These are phyloP conservation scores for Centropyge bicolor DNA, from an alignment of 2,797 vertebrate genomes.

Conservation along the genomic window DNA sequence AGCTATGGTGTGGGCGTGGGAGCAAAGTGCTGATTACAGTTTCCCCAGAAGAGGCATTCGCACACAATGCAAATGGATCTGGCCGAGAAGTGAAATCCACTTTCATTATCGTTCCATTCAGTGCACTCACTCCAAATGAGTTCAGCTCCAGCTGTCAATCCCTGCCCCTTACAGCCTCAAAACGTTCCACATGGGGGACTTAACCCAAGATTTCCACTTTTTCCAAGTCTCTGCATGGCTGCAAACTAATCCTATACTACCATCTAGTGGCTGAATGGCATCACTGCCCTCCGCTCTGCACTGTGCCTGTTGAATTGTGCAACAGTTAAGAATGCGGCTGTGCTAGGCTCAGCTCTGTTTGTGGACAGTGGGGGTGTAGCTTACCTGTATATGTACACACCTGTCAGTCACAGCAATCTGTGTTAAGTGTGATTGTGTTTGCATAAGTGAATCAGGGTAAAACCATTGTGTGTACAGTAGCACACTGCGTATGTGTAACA, in stretches of 20 bases:
- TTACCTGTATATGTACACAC: slow-evolving; percentile 17
- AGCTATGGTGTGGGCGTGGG: slow-evolving; percentile 32
- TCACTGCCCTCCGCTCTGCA: background rate
- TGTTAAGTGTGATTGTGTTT: slow-evolving; percentile 22
- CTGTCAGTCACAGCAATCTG: slow-evolving; percentile 10
- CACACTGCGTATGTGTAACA: fast-evolving
- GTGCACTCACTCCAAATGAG: background rate
- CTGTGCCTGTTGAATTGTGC: slow-evolving; percentile 12
- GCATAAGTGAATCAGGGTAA: slow-evolving; percentile 26
- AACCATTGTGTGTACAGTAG: background rate
- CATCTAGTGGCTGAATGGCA: slow-evolving; percentile 66
- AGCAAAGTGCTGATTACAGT: slow-evolving; percentile 40
- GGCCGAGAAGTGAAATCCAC: background rate
- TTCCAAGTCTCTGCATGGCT: background rate
- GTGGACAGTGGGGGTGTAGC: background rate
- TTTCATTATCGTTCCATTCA: background rate
- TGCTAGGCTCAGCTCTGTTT: background rate
- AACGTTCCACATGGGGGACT: background rate
- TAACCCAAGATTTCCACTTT: background rate
- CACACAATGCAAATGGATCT: slow-evolving; percentile 1
- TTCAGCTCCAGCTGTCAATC: background rate
- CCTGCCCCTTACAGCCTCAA: background rate
- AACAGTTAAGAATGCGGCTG: slow-evolving; percentile 56
- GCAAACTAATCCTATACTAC: slow-evolving; percentile 39
- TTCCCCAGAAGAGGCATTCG: slow-evolving; percentile 20